Evolutionary conservation across 2,888 invertebrate species (phyloP), one percentile per base, ranked within the genome.

Genomic region (Plebejus melissa): DNA sequence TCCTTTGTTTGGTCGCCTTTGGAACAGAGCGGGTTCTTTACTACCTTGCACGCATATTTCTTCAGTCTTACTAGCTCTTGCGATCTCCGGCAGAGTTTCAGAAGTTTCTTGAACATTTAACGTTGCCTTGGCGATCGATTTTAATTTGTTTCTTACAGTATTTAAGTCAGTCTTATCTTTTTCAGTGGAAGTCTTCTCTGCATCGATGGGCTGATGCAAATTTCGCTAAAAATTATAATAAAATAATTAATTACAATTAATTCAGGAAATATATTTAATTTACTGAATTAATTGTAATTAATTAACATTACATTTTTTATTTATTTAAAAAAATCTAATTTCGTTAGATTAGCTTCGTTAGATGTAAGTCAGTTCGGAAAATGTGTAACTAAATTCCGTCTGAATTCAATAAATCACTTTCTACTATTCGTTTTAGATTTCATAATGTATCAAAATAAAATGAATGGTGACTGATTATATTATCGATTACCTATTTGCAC

Each of bases 1-100:
- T 46, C 22, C 46, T 79, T 81, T 86, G 74, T 90, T 88, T 50
- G 92, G 91, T 76, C 93, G 83, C 77, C 91, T 87, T 80, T 93
- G 91, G 80, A 92, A 93, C 72, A 93, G 83, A 1, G 90, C 90
- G 4, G 92, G 90, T 79, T 91, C 91, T 79, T 90, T 91, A 78
- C 88, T 88, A 32, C 90, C 90, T 11, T 88, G 85, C 58, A 88
- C 86, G 75, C 87, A 87, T 16, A 84, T 80, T 76, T 86, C 88
- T 79, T 88, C 88, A 36, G 85, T 83, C 77, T 88, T 87, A 79
- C 84, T 86, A 16, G 87, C 88, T 76, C 88, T 84, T 5, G 88
- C 88, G 74, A 91, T 92, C 81, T 91, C 91, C 1, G 90, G 90
- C 58, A 91, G 80, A 0, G 90, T 90, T 46, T 89, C 90, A 41